phyloP scores from a whole-genome alignment of 1,140 invertebrate species.

The Venturia canescens region DNA sequence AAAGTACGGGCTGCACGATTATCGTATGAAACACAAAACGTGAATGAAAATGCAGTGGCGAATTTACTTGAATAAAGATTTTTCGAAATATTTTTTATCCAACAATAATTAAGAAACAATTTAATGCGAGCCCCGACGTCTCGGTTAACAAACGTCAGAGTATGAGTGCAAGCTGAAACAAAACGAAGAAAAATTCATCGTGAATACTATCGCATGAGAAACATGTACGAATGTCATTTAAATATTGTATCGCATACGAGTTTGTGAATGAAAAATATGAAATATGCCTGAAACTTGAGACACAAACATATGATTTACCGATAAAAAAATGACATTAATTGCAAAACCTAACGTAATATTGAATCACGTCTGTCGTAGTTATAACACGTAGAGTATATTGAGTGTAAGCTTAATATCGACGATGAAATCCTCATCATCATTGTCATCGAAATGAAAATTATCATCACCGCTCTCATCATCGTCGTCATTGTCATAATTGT shows the following conservation, averaged over 20 bases:
- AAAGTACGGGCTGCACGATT: constrained; percentile 46
- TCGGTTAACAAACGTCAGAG: too few species aligned
- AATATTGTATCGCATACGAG: constrained; percentile 50
- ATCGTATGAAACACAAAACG: constrained; percentile 14
- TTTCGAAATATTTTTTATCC: constrained; percentile 21
- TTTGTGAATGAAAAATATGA: constrained; percentile 49
- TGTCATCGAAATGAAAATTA: too few species aligned
- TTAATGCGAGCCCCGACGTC: neutral
- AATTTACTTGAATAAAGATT: constrained; percentile 4
- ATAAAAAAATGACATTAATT: too few species aligned
- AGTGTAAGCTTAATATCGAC: constrained; percentile 48
- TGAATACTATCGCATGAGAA: neutral
- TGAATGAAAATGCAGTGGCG: neutral
- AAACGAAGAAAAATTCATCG: neutral
- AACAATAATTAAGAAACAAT: neutral
- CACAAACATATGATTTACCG: constrained; percentile 29
- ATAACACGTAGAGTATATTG: constrained; percentile 56
- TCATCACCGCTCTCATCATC: neutral
- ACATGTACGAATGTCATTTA: constrained; percentile 39
- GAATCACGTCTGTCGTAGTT: neutral
- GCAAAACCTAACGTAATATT: too few species aligned
- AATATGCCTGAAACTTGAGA: constrained; percentile 51
- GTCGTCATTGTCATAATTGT: neutral
- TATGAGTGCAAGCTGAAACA: neutral
- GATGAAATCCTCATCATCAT: constrained; percentile 4